These are phyloP conservation scores for Drymonia ruficornis DNA, from an alignment of 2,888 invertebrate species.

Conservation along the genomic window DNA sequence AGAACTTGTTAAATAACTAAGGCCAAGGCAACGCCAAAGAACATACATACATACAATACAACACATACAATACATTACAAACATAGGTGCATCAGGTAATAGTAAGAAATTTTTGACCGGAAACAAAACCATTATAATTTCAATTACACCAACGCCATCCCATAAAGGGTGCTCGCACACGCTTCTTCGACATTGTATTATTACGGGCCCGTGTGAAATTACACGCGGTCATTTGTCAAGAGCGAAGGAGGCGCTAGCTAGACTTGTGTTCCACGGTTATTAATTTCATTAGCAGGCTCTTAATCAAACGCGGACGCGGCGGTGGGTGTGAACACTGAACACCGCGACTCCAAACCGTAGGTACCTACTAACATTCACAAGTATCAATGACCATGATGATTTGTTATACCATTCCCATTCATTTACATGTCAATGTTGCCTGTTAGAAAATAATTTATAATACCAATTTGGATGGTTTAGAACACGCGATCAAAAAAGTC, in stretches of 20 bases:
- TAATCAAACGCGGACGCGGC: slow-evolving; percentile 69
- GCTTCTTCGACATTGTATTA: slow-evolving; percentile 53
- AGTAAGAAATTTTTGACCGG: no score
- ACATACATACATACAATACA: no score
- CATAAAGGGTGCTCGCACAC: slow-evolving; percentile 37
- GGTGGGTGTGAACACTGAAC: slow-evolving; percentile 61
- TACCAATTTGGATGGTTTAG: slow-evolving; percentile 20
- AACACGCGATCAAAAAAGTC: slow-evolving; percentile 21
- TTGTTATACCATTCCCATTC: slow-evolving; percentile 34
- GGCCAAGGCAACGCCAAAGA: no score
- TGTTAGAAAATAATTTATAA: slow-evolving; percentile 20
- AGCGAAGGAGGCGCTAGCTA: slow-evolving; percentile 68
- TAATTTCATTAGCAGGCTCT: slow-evolving; percentile 80
- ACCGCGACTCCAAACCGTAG: slow-evolving; percentile 30
- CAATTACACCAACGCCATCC: slow-evolving; percentile 36
- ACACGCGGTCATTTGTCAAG: slow-evolving; percentile 81
- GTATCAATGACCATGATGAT: slow-evolving; percentile 42
- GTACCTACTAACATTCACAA: slow-evolving; percentile 46
- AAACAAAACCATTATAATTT: slow-evolving; percentile 9
- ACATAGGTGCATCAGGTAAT: no score
- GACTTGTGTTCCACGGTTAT: slow-evolving; percentile 71
- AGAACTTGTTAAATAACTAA: not conserved
- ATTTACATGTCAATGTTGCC: slow-evolving; percentile 35
- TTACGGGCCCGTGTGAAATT: slow-evolving; percentile 78
- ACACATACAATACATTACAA: no score